A percentile compares a stretch with the other conserved stretches of the same genome.
phyloP scores from a whole-genome alignment of 1,140 invertebrate genomes.

The Cataglyphis hispanica region DNA sequence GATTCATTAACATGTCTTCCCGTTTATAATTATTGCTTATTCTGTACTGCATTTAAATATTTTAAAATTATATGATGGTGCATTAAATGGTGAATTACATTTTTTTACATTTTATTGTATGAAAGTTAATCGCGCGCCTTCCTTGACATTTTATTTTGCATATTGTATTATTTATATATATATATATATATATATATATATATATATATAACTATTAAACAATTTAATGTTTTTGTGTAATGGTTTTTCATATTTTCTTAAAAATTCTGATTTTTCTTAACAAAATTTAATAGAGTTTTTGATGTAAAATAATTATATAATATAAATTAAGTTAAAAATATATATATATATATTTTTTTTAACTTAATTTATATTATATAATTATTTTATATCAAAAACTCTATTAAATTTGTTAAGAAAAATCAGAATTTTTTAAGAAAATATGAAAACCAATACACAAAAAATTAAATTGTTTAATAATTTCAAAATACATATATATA shows the following conservation, averaged over 20 bases:
- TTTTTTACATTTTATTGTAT: background rate
- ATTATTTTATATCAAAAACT: background rate
- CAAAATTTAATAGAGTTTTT: no score
- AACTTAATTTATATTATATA: background rate
- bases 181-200: no score
- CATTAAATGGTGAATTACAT: background rate
- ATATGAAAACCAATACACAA: background rate
- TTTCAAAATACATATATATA: background rate
- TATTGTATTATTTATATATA: no score
- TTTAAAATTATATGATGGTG: no score
- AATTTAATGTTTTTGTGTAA: no score
- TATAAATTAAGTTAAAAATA: no score
- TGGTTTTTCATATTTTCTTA: no score
- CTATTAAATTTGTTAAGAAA: background rate
- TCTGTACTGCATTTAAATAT: background rate
- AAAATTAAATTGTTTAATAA: constrained; percentile 3
- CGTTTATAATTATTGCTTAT: constrained; percentile 10
- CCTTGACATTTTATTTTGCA: background rate
- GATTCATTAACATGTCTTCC: constrained; percentile 12
- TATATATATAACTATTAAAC: no score
- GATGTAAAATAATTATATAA: no score
- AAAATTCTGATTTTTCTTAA: no score
- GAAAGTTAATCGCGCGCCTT: background rate
- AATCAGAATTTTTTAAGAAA: background rate
- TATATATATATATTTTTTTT: no score